Conservation (phyloP, 1,140 invertebrate genomes). For the Laupala kohalensis region DNA sequence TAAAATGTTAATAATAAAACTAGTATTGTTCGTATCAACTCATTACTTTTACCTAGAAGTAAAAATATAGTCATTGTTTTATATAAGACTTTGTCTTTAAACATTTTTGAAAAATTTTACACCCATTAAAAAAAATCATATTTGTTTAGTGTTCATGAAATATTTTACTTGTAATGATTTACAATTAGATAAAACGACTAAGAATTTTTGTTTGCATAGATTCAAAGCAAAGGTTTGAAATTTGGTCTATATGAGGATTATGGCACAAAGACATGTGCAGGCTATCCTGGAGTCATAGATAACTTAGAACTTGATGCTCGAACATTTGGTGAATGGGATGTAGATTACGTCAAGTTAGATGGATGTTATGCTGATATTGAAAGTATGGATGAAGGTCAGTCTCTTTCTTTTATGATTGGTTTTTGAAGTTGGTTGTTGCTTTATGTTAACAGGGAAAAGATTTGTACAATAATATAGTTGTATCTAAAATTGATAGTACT, state of each 20-base stretch:
- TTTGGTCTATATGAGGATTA: constrained; percentile 83
- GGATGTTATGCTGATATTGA: constrained; percentile 61
- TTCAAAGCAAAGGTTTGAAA: constrained; percentile 66
- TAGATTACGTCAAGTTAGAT: constrained; percentile 83
- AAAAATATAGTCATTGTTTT: constrained; percentile 2
- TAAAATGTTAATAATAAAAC: no score
- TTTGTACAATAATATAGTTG: neutral
- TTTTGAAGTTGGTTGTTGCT: neutral
- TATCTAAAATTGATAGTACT: neutral
- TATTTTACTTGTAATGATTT: no score
- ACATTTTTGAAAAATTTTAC: no score
- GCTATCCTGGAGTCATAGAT: constrained; percentile 69
- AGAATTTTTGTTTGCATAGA: constrained; percentile 36
- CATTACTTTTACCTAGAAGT: neutral
- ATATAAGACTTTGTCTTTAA: no score
- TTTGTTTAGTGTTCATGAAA: no score
- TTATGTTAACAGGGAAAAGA: neutral
- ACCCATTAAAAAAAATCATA: no score
- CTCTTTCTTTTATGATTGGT: no score
- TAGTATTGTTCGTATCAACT: no score
- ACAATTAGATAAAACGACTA: no score
- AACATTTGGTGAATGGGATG: constrained; percentile 76
- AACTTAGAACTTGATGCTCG: constrained; percentile 63
- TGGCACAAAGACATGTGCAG: constrained; percentile 68
- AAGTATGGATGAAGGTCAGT: constrained; percentile 36